Percentiles rank a stretch among this genome's conserved stretches.
Evolutionary conservation across 2,888 invertebrate species (phyloP).

Genomic region (Drosophila gaucha): DNA sequence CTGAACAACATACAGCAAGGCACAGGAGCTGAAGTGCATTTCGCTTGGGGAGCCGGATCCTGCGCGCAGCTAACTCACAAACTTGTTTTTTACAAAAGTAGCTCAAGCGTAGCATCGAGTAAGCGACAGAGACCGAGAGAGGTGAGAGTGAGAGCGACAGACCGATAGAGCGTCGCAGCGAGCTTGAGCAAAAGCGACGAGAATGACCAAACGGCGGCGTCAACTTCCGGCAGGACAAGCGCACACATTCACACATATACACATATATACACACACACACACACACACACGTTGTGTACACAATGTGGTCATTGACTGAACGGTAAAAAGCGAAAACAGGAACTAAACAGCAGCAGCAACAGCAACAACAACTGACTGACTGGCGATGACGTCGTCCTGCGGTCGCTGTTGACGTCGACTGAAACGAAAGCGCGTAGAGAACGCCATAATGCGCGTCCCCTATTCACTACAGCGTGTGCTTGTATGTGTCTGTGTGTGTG

Average conservation of each 20-base stretch:
- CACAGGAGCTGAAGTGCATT: constrained; percentile 55
- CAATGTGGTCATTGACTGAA: constrained; percentile 80
- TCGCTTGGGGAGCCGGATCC: constrained; percentile 63
- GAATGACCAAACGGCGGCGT: constrained; percentile 76
- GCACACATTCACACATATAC: constrained; percentile 38
- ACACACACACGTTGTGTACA: constrained; percentile 63
- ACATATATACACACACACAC: constrained; percentile 4
- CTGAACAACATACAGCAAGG: constrained; percentile 31
- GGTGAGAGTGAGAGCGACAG: constrained; percentile 3
- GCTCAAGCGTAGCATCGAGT: constrained; percentile 56
- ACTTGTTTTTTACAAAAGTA: constrained; percentile 69
- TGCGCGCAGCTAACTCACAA: constrained; percentile 52
- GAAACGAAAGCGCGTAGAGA: constrained; percentile 72
- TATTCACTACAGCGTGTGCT: constrained; percentile 42
- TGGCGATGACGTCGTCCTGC: constrained; percentile 75
- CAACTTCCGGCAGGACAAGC: constrained; percentile 78
- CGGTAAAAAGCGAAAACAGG: constrained; percentile 81
- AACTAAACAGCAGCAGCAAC: constrained; percentile 57
- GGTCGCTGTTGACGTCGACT: constrained; percentile 35
- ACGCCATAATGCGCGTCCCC: constrained; percentile 76
- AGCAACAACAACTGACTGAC: constrained; percentile 22
- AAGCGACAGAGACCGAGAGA: constrained; percentile 10
- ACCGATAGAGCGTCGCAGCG: constrained; percentile 40
- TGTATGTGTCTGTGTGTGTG: constrained; percentile 4
- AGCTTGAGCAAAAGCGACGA: constrained; percentile 71